These are phyloP conservation scores for Eupsittula cactorum DNA, from an alignment of 2,113 vertebrate species.

Conservation along the genomic window DNA sequence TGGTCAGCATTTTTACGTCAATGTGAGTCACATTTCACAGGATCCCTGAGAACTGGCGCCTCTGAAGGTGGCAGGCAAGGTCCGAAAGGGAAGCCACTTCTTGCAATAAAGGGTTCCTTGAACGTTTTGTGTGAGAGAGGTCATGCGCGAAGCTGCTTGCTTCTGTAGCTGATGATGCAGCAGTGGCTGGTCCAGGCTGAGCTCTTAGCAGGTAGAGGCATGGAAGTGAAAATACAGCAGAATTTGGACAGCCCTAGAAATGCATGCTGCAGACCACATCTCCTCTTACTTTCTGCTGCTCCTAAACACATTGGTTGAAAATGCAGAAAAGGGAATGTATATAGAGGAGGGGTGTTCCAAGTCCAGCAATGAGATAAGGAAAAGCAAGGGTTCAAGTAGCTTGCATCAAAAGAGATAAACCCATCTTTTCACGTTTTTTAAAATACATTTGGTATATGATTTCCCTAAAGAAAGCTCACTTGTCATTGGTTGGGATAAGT, in stretches of 20 bases:
- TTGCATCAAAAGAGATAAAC: background rate
- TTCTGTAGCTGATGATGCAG: background rate
- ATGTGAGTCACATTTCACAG: background rate
- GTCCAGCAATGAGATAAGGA: background rate
- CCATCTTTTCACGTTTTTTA: background rate
- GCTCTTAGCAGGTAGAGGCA: background rate
- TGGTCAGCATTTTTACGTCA: background rate
- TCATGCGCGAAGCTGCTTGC: fast-evolving
- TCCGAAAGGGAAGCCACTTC: background rate
- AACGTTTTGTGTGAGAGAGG: background rate
- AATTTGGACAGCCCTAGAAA: background rate
- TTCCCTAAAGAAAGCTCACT: background rate
- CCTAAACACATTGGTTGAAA: background rate
- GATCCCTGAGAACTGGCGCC: background rate
- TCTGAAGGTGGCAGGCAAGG: background rate
- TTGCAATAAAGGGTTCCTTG: background rate
- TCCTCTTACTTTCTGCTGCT: background rate
- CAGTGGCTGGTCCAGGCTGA: background rate
- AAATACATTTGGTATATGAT: background rate
- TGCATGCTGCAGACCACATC: background rate
- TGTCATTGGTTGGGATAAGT: background rate
- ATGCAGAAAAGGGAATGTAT: background rate
- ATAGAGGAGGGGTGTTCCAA: background rate
- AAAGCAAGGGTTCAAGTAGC: background rate
- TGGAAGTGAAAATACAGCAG: background rate